phyloP scores from a whole-genome alignment of 2,797 vertebrate species.

The Atherinosoma microstoma region DNA sequence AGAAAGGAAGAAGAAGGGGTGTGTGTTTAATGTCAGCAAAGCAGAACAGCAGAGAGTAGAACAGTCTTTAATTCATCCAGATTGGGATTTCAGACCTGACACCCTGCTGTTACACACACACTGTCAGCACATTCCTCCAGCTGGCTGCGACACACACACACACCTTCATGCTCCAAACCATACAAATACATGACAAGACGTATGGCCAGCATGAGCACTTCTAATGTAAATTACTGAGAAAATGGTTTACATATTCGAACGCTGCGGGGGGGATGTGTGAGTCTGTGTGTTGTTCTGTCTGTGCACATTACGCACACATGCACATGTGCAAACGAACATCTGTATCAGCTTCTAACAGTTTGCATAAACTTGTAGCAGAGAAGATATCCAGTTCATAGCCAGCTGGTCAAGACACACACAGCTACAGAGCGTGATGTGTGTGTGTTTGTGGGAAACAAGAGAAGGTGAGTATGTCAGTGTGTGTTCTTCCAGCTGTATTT shows the following conservation, averaged over 20 bases:
- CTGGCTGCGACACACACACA: conserved; percentile 29
- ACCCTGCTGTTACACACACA: conserved; percentile 64
- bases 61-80: conserved; percentile 60
- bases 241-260: background rate
- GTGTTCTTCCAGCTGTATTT: conserved; percentile 52
- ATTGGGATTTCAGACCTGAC: conserved; percentile 65
- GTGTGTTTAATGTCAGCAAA: conserved; percentile 39
- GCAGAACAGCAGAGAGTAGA: conserved; percentile 44
- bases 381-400: conserved; percentile 19
- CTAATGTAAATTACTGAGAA: conserved; percentile 45
- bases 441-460: conserved; percentile 36
- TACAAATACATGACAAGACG: conserved; percentile 48
- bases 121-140: conserved; percentile 64
- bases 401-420: conserved; percentile 40
- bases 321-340: background rate
- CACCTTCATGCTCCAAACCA: conserved; percentile 28
- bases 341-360: background rate
- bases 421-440: background rate
- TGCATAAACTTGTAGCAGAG: background rate
- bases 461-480: conserved; percentile 30
- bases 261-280: background rate
- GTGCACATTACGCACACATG: background rate
- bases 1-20: conserved; percentile 2
- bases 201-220: conserved; percentile 30
- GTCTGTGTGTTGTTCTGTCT: background rate